Percentiles rank a stretch among this genome's conserved stretches.
Evolutionary conservation across 2,113 vertebrate genomes (phyloP).

Genomic region (Falcunculus frontatus): DNA sequence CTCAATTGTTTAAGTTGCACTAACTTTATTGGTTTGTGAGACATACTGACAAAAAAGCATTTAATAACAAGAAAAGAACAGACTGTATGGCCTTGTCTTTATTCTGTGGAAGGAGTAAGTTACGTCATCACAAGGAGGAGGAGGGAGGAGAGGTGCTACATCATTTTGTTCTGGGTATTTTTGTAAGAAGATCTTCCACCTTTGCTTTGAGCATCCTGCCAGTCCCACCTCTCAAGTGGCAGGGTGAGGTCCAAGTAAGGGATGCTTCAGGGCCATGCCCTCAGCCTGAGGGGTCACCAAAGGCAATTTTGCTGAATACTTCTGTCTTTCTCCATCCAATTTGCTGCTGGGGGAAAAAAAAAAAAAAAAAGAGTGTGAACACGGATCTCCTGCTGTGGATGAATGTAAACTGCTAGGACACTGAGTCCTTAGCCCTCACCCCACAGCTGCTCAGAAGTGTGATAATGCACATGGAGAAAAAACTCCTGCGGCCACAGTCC

Average conservation of each 20-base stretch:
- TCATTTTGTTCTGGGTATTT: background rate
- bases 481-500: background rate
- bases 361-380: background rate
- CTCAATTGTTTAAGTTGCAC: background rate
- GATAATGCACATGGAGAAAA: background rate
- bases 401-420: background rate
- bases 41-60: background rate
- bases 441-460: background rate
- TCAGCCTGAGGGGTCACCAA: background rate
- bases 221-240: background rate
- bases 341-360: background rate
- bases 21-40: background rate
- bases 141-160: background rate
- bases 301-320: background rate
- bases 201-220: background rate
- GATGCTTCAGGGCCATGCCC: background rate
- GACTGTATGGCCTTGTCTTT: background rate
- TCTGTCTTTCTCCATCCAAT: background rate
- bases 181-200: background rate
- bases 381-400: background rate
- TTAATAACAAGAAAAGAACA: background rate
- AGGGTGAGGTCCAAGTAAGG: background rate
- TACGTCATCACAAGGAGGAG: background rate
- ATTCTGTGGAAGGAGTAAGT: background rate
- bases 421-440: accelerated